Evolutionary conservation across 1,140 invertebrate species (phyloP), one percentile per base, ranked within the genome.

Genomic region (Amyelois transitella): DNA sequence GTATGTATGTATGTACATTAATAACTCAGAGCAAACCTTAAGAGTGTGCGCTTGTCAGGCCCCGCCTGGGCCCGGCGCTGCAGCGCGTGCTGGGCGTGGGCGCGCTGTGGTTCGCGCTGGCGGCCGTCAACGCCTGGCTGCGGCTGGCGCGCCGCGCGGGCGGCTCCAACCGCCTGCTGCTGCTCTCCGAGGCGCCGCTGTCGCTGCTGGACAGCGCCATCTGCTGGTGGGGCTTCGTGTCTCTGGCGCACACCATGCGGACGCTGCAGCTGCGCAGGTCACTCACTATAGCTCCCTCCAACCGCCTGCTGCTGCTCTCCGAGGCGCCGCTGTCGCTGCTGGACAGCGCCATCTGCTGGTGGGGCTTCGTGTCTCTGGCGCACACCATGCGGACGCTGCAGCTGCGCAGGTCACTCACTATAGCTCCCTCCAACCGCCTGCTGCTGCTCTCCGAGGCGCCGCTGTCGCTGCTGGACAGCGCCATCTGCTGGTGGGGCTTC

Each of bases 361-460:
- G 96, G 96, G 96, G 97, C 72, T 96, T 96, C 86, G 94, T 94
- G 1, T 94, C 94, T n/a, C 89, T 98, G 14, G 92, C 97, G 7
- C 93, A 95, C 73, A 98, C 97, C 1, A 98, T 95, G 45, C 87
- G 96, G 56, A 97, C 96, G 6, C 88, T 98, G 49, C 90, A 96
- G 66, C 89, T 98, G 53, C 86, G 97, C 65, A 91, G 93, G 91
- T 91, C 4, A n/a, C n/a, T n/a, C n/a, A n/a, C n/a, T n/a, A n/a
- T n/a, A n/a, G n/a, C n/a, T n/a, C n/a, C 90, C 66, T 90, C 91
- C 59, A 91, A 91, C 51, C 91, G 91, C 59, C 91, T 94, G 66
- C 81, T 93, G 25, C 75, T 96, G 32, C 88, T 97, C 43, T 93
- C 95, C 5, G 91, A 91, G 60, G 92, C 96, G 38, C 94, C 94